Conservation (phyloP, 1,140 invertebrate genomes). For the Manduca sexta region DNA sequence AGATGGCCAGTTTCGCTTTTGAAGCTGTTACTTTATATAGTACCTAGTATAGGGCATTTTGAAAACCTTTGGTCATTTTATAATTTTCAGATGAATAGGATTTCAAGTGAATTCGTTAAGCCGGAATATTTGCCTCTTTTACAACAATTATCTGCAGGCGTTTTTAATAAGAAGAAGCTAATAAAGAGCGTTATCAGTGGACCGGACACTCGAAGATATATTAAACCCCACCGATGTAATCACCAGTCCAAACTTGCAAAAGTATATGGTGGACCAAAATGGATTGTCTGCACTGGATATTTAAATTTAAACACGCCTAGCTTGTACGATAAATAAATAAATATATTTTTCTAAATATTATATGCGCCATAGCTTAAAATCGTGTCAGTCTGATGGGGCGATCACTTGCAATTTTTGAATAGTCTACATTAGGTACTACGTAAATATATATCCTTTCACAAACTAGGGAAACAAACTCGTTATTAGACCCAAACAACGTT, state of each 20-base stretch:
- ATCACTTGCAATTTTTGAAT: no score
- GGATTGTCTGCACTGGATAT: constrained; percentile 62
- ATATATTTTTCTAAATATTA: background rate
- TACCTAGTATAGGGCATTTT: no score
- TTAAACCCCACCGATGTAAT: constrained; percentile 63
- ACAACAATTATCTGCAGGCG: constrained; percentile 45
- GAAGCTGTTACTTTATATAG: no score
- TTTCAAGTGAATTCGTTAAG: constrained; percentile 53
- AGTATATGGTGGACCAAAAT: constrained; percentile 58
- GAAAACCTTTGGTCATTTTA: background rate
- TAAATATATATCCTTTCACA: no score
- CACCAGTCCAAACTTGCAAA: constrained; percentile 48
- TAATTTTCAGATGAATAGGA: constrained; percentile 51
- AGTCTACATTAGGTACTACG: no score
- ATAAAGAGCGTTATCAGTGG: constrained; percentile 46
- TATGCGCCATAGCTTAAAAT: no score
- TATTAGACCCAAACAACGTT: no score
- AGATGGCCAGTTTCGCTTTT: no score
- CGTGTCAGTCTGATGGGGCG: no score
- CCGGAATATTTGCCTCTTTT: constrained; percentile 51
- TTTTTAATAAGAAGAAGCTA: constrained; percentile 32
- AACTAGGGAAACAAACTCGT: no score
- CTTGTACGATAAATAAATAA: constrained; percentile 42
- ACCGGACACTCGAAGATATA: constrained; percentile 53
- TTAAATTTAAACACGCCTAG: constrained; percentile 60